A percentile compares a stretch with the other conserved stretches of the same genome.
Conservation (phyloP, 1,140 invertebrate species). For the Rhopalosiphum maidis region DNA sequence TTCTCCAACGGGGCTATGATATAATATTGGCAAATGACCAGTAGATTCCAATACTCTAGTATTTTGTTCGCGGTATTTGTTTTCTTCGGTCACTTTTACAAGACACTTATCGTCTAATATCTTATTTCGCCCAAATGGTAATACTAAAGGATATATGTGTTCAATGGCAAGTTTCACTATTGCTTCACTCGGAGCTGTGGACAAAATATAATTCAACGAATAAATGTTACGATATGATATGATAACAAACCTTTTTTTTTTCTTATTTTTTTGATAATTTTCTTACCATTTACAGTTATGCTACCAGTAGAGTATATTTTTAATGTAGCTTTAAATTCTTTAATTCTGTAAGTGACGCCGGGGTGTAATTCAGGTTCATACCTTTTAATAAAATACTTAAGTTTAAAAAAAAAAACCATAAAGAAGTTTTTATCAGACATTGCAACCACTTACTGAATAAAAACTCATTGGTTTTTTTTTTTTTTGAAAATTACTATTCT, state of each 20-base stretch:
- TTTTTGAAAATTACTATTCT: neutral
- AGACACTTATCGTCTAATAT: neutral
- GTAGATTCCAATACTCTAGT: neutral
- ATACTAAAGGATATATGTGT: neutral
- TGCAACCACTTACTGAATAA: neutral
- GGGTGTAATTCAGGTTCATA: conserved; percentile 98
- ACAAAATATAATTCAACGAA: neutral
- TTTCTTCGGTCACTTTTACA: neutral
- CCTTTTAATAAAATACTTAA: neutral
- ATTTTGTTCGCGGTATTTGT: neutral
- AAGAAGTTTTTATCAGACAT: neutral
- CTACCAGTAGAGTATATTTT: conserved; percentile 98
- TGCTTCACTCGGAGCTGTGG: neutral
- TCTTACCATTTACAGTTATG: conserved; percentile 84
- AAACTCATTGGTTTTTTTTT: neutral
- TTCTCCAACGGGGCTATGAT: neutral
- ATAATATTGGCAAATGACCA: neutral
- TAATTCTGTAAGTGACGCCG: conserved; percentile 92
- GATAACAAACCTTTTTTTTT: neutral
- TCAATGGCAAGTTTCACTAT: neutral
- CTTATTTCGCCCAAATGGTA: neutral
- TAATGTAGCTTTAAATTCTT: conserved; percentile 88
- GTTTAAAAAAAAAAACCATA: neutral
- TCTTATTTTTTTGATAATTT: neutral
- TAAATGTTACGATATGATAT: neutral